Evolutionary conservation across 1,140 invertebrate genomes (phyloP).

Genomic region (Augochlora pura): DNA sequence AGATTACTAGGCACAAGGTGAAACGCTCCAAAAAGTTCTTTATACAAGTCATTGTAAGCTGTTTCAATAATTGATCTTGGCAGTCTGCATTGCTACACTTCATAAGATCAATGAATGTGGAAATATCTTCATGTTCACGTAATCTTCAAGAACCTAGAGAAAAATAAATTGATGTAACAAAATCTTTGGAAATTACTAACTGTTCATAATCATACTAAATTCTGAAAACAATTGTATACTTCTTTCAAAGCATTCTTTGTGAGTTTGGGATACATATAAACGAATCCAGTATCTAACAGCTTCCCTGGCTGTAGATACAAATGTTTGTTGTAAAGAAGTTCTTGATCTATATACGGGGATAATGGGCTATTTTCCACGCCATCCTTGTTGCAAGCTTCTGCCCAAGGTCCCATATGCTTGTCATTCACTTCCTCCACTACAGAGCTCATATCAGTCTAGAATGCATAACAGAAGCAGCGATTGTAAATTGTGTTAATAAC

Average conservation of each 20-base stretch:
- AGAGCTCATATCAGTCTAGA: slow-evolving; percentile 85
- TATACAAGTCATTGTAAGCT: slow-evolving; percentile 50
- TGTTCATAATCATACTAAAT: not conserved
- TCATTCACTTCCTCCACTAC: slow-evolving; percentile 95
- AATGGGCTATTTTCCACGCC: slow-evolving; percentile 91
- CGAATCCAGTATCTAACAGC: slow-evolving; percentile 82
- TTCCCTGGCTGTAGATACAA: slow-evolving; percentile 88
- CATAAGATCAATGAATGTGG: slow-evolving; percentile 83
- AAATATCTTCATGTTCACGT: slow-evolving; percentile 86
- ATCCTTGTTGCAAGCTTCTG: slow-evolving; percentile 88
- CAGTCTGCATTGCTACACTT: slow-evolving; percentile 58
- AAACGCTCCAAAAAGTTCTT: slow-evolving; percentile 57
- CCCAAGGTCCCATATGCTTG: slow-evolving; percentile 95
- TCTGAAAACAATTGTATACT: slow-evolving; percentile 70
- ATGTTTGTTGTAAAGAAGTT: slow-evolving; percentile 89
- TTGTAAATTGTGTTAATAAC: not conserved
- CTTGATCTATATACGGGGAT: slow-evolving; percentile 91
- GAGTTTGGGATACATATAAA: slow-evolving; percentile 82
- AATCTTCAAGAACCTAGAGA: slow-evolving; percentile 86
- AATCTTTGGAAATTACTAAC: not conserved
- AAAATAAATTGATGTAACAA: slow-evolving; percentile 31
- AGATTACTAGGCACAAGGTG: slow-evolving; percentile 74
- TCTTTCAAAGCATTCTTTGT: slow-evolving; percentile 83
- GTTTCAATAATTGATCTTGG: slow-evolving; percentile 39
- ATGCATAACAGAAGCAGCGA: slow-evolving; percentile 37